Evolutionary conservation across 2,888 invertebrate genomes (phyloP).

Genomic region (Oscheius sp.): DNA sequence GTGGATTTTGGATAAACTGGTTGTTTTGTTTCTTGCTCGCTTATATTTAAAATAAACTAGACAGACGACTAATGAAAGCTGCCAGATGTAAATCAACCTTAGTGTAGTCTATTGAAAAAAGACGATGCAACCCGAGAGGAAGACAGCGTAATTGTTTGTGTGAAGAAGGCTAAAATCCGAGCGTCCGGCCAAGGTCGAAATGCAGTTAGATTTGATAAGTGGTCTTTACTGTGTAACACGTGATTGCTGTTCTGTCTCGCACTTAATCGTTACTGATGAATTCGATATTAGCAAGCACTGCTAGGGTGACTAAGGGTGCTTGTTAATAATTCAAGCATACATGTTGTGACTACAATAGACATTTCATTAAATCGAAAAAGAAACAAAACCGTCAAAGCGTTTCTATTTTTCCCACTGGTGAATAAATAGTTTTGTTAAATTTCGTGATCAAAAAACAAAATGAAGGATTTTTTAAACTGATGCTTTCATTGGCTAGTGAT

Average conservation of each 20-base stretch:
- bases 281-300: too few species aligned
- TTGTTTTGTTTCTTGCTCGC: not conserved
- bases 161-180: constrained; percentile 28
- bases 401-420: too few species aligned
- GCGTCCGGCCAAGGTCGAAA: constrained; percentile 29
- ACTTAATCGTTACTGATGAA: constrained; percentile 19
- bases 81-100: not conserved
- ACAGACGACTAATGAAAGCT: not conserved
- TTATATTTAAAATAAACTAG: not conserved
- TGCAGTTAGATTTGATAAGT: constrained; percentile 30
- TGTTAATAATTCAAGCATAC: constrained; percentile 11
- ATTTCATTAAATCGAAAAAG: not conserved
- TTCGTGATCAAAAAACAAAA: constrained; percentile 1
- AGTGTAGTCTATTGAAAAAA: not conserved
- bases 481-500: not conserved
- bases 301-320: too few species aligned
- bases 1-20: too few species aligned
- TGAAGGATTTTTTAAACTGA: not conserved
- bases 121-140: not conserved
- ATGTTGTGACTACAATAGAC: not conserved
- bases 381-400: too few species aligned
- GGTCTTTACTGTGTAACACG: constrained; percentile 29
- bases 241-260: constrained; percentile 14
- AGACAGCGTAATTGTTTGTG: constrained; percentile 15
- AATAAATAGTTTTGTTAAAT: not conserved